phyloP scores from a whole-genome alignment of 1,140 invertebrate genomes.

The Halictus rubicundus region DNA sequence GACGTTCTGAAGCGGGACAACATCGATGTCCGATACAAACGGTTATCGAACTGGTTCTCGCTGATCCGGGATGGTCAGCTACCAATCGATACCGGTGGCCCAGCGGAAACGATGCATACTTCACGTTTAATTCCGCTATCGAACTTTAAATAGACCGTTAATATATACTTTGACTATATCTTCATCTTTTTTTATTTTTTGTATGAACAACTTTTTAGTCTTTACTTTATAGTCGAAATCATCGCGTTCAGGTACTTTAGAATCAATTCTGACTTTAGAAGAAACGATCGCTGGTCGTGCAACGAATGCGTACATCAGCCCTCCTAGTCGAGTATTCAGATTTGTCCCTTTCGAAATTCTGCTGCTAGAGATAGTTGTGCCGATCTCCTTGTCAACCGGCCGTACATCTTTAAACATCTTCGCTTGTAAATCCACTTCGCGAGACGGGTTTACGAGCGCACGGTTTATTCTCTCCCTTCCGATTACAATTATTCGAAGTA shows the following conservation, averaged over 20 bases:
- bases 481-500: slow-evolving; percentile 63
- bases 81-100: background rate
- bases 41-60: background rate
- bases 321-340: background rate
- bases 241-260: background rate
- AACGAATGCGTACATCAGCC: background rate
- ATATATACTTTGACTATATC: background rate
- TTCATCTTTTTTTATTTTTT: background rate
- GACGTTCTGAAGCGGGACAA: background rate
- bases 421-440: slow-evolving; percentile 20
- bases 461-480: slow-evolving; percentile 25
- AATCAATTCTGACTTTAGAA: background rate
- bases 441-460: slow-evolving; percentile 62
- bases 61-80: background rate
- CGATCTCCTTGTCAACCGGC: slow-evolving; percentile 7
- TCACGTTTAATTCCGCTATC: background rate
- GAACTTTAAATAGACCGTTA: background rate
- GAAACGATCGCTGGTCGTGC: background rate
- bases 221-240: background rate
- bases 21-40: background rate
- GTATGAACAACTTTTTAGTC: background rate
- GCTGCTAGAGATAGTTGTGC: slow-evolving; percentile 11
- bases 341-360: background rate
- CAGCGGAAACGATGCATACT: background rate
- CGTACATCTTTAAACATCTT: slow-evolving; percentile 4